Evolutionary conservation across 2,113 vertebrate genomes (phyloP), one percentile per base, ranked within the genome.

Genomic region (Pelobates fuscus): DNA sequence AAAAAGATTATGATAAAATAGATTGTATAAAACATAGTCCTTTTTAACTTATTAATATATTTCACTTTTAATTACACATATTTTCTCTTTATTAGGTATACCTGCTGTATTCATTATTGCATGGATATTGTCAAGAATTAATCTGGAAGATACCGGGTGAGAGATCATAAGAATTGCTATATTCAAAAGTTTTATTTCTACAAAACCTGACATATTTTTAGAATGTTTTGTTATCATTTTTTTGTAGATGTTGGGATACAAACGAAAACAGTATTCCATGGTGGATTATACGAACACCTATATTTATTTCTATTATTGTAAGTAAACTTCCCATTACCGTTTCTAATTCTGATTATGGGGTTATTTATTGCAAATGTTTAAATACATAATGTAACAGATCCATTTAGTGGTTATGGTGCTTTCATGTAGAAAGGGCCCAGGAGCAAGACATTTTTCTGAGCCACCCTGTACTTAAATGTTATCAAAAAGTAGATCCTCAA

Each of bases 111-210:
- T 95, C 68, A 90, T 89, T 7, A 84, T 86, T 1, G 88, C 81
- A 0, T 98, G 96, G 96, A 89, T 86, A 7, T 78, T 88, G 43
- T 85, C 91, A 21, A 86, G 95, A 77, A 82, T 95, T 78, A 88
- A 90, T 60, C 78, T 97, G n/a, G 96, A 97, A 26, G 92, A 98
- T 81, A 94, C 89, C 0, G 94, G 92, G 96, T 98, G 84, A 92
- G 92, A 71, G 17, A 43, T 18, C 44, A 55, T n/a, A 3, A 23
- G 5, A 32, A 65, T 23, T 1, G 8, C 24, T 67, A 15, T 27
- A 30, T 2, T 1, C 8, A 21, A 57, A 2, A 15, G 57, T 14
- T 14, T 20, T 23, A 20, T 8, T 23, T 41, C 11, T 25, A 20
- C 24, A 17, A 24, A 27, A 0, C 11, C 1, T 60, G 17, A 21